Evolutionary conservation across 2,888 invertebrate species (phyloP), one percentile per base, ranked within the genome.

Genomic region (Tipula unca): DNA sequence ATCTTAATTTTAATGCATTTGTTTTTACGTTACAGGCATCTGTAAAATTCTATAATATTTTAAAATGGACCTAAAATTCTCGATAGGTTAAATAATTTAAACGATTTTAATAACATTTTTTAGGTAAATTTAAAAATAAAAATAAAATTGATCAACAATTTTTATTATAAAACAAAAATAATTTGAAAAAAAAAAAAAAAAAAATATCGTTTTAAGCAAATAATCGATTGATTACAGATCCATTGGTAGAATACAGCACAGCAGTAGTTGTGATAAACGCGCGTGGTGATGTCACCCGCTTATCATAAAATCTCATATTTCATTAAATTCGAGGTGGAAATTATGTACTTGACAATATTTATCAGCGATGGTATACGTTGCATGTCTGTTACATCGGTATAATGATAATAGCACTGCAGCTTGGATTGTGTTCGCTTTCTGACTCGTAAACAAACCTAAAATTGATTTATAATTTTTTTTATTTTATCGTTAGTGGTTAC

Each of bases 331-430:
- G 83, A 29, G 1, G 32, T 83, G 0, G 83, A 29, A 32, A 83
- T 83, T n/a, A 83, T 35, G 32, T 83, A 83, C 83, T 35, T 83
- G 32, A 83, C 83, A 32, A 83, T 83, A 83, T 83, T 35, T n/a
- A 83, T 17, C 32, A 83, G 17, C 6, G 83, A 83, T 17, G 83
- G 83, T 83, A 83, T 35, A 10, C 35, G 32, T 32, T 83, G n/a
- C 35, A 35, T 32, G 32, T 83, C 32, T 1, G 83, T 83, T 83
- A 17, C 6, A 83, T 83, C 83, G 2, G 35, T 83, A 4, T 32
- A 83, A 83, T 83, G 83, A 17, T 32, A 83, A n/a, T 83, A 83
- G 17, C 29, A 83, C 6, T 32, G 35, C n/a, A 32, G 17, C 6
- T 29, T 32, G 13, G 83, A 83, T 5, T 35, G 29, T 29, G 32